A percentile compares a stretch with the other conserved stretches of the same genome.
phyloP scores from a whole-genome alignment of 2,797 vertebrate genomes.

The Amblyraja radiata region DNA sequence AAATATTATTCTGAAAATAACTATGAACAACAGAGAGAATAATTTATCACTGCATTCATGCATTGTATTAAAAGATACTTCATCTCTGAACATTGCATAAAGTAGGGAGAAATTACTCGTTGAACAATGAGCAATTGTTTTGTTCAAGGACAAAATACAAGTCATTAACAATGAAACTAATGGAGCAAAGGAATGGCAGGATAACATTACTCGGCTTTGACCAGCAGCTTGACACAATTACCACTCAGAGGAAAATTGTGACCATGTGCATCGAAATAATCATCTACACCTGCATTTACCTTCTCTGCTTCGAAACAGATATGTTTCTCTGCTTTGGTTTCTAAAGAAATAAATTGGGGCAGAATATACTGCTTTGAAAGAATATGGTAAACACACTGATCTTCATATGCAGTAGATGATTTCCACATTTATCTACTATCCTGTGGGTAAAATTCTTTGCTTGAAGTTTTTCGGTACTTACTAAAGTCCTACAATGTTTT shows the following conservation, averaged over 20 bases:
- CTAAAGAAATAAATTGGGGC: background rate
- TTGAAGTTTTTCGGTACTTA: background rate
- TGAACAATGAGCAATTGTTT: background rate
- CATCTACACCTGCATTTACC: background rate
- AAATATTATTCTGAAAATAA: background rate
- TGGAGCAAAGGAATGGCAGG: background rate
- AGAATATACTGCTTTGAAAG: background rate
- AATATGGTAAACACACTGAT: background rate
- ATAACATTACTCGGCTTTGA: background rate
- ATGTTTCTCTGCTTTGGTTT: background rate
- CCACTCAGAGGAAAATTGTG: background rate
- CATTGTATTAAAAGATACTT: background rate
- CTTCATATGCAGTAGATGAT: background rate
- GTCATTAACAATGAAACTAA: background rate
- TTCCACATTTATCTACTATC: background rate
- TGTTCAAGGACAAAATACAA: background rate
- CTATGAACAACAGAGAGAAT: background rate
- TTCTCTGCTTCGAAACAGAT: background rate
- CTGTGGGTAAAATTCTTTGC: background rate
- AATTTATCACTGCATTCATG: background rate
- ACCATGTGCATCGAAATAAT: background rate
- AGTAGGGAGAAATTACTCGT: background rate
- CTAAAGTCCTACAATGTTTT: background rate
- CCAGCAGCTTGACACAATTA: background rate
- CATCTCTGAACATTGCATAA: background rate